Percentiles rank a stretch among this genome's conserved stretches.
phyloP scores from a whole-genome alignment of 2,888 invertebrate genomes.

The Belgica antarctica region DNA sequence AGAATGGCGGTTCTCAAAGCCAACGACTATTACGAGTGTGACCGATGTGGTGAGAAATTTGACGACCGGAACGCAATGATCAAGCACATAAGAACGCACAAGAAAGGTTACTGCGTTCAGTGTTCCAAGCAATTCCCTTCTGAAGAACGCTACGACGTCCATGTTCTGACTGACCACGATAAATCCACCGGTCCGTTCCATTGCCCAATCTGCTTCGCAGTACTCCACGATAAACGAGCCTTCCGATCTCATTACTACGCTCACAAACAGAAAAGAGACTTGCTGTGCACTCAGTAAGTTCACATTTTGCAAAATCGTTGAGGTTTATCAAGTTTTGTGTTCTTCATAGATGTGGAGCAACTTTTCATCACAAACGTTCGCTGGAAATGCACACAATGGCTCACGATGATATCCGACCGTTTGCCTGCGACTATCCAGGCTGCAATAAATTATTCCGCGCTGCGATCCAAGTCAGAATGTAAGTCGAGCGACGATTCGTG shows the following conservation, averaged over 20 bases:
- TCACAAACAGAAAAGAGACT: slow-evolving; percentile 43
- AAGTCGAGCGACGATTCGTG: slow-evolving; percentile 44
- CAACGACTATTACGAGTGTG: too few relatives aligned
- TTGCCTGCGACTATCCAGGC: slow-evolving; percentile 57
- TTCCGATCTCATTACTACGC: slow-evolving; percentile 12
- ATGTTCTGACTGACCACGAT: slow-evolving; percentile 24
- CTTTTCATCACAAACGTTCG: slow-evolving; percentile 67
- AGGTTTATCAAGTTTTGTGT: neutral
- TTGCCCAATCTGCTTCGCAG: slow-evolving; percentile 29
- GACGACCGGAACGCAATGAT: neutral
- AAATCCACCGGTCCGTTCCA: slow-evolving; percentile 4
- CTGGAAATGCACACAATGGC: slow-evolving; percentile 68
- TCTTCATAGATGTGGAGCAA: slow-evolving; percentile 64
- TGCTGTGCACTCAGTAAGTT: slow-evolving; percentile 57
- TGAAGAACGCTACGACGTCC: neutral
- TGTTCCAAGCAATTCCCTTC: slow-evolving; percentile 12
- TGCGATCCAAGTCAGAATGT: slow-evolving; percentile 61
- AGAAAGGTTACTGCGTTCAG: neutral
- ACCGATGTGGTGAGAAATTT: neutral
- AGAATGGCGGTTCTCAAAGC: too few relatives aligned
- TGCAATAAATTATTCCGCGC: slow-evolving; percentile 65
- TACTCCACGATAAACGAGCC: neutral
- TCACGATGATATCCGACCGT: slow-evolving; percentile 63
- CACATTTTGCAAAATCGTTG: too few relatives aligned
- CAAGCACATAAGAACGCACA: neutral